Evolutionary conservation across 2,888 invertebrate species (phyloP), one percentile per base, ranked within the genome.

Genomic region (Cryptocheilus praepositus): DNA sequence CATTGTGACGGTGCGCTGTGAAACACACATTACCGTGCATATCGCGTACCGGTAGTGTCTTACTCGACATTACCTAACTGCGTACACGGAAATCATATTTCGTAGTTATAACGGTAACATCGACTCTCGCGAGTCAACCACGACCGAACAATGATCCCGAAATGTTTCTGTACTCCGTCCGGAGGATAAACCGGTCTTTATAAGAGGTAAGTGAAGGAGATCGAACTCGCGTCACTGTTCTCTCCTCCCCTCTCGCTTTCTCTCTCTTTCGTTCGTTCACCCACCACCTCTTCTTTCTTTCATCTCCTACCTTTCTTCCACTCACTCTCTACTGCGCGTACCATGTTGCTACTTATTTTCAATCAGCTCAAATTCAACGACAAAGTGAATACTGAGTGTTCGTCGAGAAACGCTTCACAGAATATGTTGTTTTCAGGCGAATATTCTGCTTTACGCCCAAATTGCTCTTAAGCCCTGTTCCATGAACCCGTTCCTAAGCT

Each of bases 171-270:
- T 60, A 45, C 61, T 66, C 59, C 13, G 64, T 58, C n/a, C 56
- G 57, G 44, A 62, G 64, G 59, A 51, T 65, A 78, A 76, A 76
- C 75, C 78, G 75, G 78, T 76, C 79, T 78, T 71, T 67, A 36
- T 36, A 64, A 70, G 76, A 70, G 54, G 57, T 59, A 58, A 74
- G 70, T 64, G 67, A 75, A 36, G 54, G 67, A 70, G 67, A 79
- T 79, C 76, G 73, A 79, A 75, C 76, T 61, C 68, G 63, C 76
- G 76, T 72, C 76, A 64, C 79, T 78, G 70, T 70, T 79, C 66
- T 52, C 70, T 64, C 54, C 45, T 36, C 36, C 36, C 36, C 36
- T 36, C 36, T 7, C 36, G 13, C 36, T 36, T 11, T 36, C 36
- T 36, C 36, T 36, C 36, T 36, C 36, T 36, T 11, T 36, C 36